Base-by-base conservation (phyloP, 53 echinoderm and acorn worm species). In the Arbacia lixula region DNA sequence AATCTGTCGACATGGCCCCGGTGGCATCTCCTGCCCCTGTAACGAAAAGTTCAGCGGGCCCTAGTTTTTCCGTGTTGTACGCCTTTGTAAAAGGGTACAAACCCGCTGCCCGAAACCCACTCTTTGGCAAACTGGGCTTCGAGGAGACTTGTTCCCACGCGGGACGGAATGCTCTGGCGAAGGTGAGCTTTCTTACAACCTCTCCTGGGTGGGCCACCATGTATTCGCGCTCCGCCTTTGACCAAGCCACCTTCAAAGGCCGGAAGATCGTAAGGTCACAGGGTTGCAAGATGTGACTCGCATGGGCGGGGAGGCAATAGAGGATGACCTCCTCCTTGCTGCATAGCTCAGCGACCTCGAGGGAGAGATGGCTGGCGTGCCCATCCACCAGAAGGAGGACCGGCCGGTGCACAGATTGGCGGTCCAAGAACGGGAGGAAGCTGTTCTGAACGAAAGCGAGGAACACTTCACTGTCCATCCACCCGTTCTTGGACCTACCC, bases 331-430 rank as follows among this genome's bases (percentile, higher is more conserved):
- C 28, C 1, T 46, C 4, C 5, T 43, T 11, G 8, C 2, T 3
- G 29, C 71, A 71, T 3, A 71, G 41, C 42, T 43, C 46, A 11
- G 71, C 60, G 2, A 46, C 38, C n/a, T 83, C 72, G 3, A 72
- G 83, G 6, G 57, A 84, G 5, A 83, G 4, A 40, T 88, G 73
- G 4, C 72, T 29, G 1, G 50, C 12, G 49, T 88, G 88, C 12
- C 60, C 83, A 58, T 88, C 88, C 20, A 88, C 55, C 28, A 83
- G 46, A 33, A 87, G 69, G 4, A 88, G 36, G 6, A 88, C 72
- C 0, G 88, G 88, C 16, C 53, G 19, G n/a, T 41, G 14, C 6
- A 72, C 60, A 28, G n/a, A 11, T 20, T 72, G 31, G 22, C 14
- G 6, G 29, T 28, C 56, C 27, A 88, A 42, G 40, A 56, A 83